Evolutionary conservation across 2,797 vertebrate species (phyloP).

Genomic region (Discoglossus pictus): DNA sequence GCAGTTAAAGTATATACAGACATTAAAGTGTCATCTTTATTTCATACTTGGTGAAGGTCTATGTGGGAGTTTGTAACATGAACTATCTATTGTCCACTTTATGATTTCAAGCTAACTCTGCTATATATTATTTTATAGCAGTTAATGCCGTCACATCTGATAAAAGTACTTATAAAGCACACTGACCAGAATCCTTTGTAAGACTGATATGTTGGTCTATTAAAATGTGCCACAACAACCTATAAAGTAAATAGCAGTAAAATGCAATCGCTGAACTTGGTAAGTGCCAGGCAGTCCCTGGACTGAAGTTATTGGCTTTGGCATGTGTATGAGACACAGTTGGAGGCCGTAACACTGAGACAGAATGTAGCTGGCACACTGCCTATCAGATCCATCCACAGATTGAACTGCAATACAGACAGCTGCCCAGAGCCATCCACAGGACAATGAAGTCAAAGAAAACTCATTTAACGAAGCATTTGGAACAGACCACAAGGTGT

Average conservation of each 20-base stretch:
- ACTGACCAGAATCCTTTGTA: too few relatives aligned
- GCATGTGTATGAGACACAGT: not conserved
- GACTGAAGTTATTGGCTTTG: not conserved
- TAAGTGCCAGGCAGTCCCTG: not conserved
- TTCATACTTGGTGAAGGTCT: too few relatives aligned
- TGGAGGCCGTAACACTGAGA: not conserved
- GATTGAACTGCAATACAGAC: slow-evolving; percentile 9
- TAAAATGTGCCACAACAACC: too few relatives aligned
- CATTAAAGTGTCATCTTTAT: too few relatives aligned
- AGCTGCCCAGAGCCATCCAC: not conserved
- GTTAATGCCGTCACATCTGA: too few relatives aligned
- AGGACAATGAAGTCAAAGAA: slow-evolving; percentile 24
- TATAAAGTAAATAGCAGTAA: not conserved
- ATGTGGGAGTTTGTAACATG: too few relatives aligned
- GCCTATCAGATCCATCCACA: not conserved
- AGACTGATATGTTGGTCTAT: too few relatives aligned
- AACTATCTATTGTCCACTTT: too few relatives aligned
- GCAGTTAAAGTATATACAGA: too few relatives aligned
- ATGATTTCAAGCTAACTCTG: too few relatives aligned
- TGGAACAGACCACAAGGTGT: not conserved
- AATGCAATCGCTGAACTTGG: not conserved
- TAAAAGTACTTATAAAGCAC: too few relatives aligned
- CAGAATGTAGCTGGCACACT: not conserved
- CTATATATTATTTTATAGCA: too few relatives aligned
- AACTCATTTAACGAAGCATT: slow-evolving; percentile 10